These are phyloP conservation scores for Meganola albula DNA, from an alignment of 2,888 invertebrate genomes.

Conservation along the genomic window DNA sequence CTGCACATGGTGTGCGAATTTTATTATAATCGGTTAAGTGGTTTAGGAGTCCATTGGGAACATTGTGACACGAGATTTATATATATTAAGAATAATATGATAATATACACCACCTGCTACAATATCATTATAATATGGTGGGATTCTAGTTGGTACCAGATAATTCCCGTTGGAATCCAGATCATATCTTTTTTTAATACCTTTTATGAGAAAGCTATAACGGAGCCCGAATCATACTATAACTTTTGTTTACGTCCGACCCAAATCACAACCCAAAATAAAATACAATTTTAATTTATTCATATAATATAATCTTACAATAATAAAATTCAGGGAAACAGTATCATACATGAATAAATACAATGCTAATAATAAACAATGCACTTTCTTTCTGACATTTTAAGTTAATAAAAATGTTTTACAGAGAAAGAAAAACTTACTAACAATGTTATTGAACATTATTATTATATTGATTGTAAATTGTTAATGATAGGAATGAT, in stretches of 20 bases:
- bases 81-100: no score
- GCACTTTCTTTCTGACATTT: slow-evolving; percentile 52
- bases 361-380: slow-evolving; percentile 72
- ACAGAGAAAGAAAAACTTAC: slow-evolving; percentile 47
- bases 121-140: no score
- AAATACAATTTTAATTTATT: slow-evolving; percentile 41
- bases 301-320: slow-evolving; percentile 73
- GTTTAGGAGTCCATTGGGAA: no score
- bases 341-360: slow-evolving; percentile 77
- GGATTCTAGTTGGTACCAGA: no score
- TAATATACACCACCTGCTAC: no score
- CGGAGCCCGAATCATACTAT: no score
- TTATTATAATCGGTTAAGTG: no score
- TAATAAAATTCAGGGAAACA: slow-evolving; percentile 75
- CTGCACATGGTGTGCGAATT: no score
- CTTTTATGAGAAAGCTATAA: no score
- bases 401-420: slow-evolving; percentile 51
- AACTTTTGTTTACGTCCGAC: neutral
- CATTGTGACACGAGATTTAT: no score
- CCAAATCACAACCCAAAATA: neutral
- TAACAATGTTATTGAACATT: slow-evolving; percentile 36
- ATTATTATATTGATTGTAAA: slow-evolving; percentile 36
- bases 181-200: no score
- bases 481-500: slow-evolving; percentile 67
- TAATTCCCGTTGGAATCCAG: no score